These are phyloP conservation scores for Oxyruncus cristatus DNA, from an alignment of 2,113 vertebrate species.

Conservation along the genomic window DNA sequence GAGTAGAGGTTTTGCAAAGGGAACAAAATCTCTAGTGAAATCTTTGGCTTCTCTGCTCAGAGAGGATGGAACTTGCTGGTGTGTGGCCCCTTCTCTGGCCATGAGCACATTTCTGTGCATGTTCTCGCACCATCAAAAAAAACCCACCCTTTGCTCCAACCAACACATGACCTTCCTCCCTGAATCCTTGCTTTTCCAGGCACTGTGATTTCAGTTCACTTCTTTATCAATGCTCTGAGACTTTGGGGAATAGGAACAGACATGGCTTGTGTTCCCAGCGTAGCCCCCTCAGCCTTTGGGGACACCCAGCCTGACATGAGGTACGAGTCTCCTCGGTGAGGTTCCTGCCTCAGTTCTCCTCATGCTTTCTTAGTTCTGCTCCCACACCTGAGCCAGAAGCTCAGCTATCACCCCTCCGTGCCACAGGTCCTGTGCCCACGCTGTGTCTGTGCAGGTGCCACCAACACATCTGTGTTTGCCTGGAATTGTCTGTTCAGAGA, in stretches of 20 bases:
- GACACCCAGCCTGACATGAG: background rate
- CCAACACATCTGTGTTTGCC: background rate
- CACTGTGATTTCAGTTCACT: background rate
- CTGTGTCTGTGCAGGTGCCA: background rate
- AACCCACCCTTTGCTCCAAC: accelerated
- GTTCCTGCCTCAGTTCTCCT: background rate
- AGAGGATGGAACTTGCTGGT: background rate
- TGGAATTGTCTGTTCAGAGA: background rate
- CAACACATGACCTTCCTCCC: background rate
- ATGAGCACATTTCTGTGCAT: background rate
- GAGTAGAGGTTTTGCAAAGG: background rate
- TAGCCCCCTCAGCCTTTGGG: background rate
- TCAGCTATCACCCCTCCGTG: background rate
- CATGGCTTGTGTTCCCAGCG: background rate
- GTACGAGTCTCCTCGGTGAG: background rate
- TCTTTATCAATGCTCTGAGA: background rate
- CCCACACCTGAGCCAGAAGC: background rate
- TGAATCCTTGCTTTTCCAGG: background rate
- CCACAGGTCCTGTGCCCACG: accelerated
- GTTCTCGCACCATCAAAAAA: background rate
- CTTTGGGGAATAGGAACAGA: background rate
- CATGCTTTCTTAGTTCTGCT: background rate
- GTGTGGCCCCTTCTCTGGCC: background rate
- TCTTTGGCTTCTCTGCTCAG: background rate
- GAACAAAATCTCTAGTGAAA: background rate